A percentile compares a stretch with the other conserved stretches of the same genome.
These are phyloP conservation scores for Eristalis intricaria DNA, from an alignment of 2,888 invertebrate genomes.

Conservation along the genomic window DNA sequence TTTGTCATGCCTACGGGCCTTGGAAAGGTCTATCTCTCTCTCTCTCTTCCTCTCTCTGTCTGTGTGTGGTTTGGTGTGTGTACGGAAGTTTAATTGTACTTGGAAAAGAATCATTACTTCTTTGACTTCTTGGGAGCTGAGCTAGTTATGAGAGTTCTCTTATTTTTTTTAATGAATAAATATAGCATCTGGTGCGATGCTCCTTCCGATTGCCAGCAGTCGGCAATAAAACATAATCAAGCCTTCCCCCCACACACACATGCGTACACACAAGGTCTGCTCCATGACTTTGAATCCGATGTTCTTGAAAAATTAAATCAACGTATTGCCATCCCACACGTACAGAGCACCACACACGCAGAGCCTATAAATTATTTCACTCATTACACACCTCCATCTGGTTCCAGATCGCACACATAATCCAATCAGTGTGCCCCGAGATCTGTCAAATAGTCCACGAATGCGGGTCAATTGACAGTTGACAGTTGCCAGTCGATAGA, in stretches of 20 bases:
- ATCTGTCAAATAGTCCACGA: background rate
- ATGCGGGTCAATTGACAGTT: too few relatives aligned
- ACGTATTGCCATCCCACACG: background rate
- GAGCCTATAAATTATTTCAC: background rate
- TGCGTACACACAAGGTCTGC: background rate
- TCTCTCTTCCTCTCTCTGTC: too few relatives aligned
- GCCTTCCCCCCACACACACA: background rate
- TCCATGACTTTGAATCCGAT: background rate
- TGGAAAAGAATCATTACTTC: conserved; percentile 9
- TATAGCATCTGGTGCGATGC: background rate
- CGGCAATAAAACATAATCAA: background rate
- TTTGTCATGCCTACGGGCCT: conserved; percentile 12
- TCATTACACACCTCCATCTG: background rate
- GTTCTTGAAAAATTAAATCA: background rate
- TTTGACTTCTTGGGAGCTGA: background rate
- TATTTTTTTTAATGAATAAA: background rate
- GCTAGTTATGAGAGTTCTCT: background rate
- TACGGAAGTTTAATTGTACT: conserved; percentile 26
- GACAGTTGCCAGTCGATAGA: background rate
- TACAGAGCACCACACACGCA: background rate
- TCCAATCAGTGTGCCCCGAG: background rate
- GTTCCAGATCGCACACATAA: background rate
- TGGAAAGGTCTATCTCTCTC: background rate
- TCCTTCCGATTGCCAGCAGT: background rate
- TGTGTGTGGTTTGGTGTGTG: too few relatives aligned